Base-by-base conservation (phyloP, 1,140 invertebrate species). In the Thaumatotibia leucotreta region DNA sequence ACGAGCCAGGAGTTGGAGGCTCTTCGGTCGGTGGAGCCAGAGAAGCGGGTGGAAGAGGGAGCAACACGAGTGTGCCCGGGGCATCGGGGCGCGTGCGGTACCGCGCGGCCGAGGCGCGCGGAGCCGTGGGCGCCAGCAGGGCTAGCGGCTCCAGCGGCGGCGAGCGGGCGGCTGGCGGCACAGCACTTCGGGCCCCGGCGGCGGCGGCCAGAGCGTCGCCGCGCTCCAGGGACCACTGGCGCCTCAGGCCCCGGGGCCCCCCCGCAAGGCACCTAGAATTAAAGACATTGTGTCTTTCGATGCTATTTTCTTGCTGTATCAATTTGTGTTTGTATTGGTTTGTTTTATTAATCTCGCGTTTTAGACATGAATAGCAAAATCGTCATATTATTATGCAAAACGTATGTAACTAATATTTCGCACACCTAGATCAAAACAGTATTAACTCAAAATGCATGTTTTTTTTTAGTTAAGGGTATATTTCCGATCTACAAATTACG, bases 181-280 rank as follows among this genome's bases (percentile, higher is more conserved):
- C 32, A 1, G 29, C 54, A 20, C 24, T 22, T 58, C 52, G 58
- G 63, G 67, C 63, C 5, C 50, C 65, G 64, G 74, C 79, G 50
- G 75, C 77, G 50, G 71, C 76, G 20, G 76, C 81, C 67, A 78
- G 72, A 64, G 74, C 74, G 52, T 81, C 83, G 32, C 83, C 77
- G 32, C 82, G 80, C 74, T 83, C 83, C 69, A 86, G 78, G 39
- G 83, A 86, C 83, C 83, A 84, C 75, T 84, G 83, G 2, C 83
- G 80, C 20, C 79, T 76, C 72, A 84, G 66, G n/a, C 66, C 68
- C 23, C 81, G 80, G 33, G 69, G 62, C 11, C 73, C 75, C 61
- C 23, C 68, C 45, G 58, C 24, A 33, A 45, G 10, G 9, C 65
- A 66, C 20, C 65, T 66, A 23, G 10, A 27, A 50, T 5, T 14